Percentiles rank a stretch among this genome's conserved stretches.
Conservation (phyloP, 2,113 vertebrate species). For the Notechis scutatus region DNA sequence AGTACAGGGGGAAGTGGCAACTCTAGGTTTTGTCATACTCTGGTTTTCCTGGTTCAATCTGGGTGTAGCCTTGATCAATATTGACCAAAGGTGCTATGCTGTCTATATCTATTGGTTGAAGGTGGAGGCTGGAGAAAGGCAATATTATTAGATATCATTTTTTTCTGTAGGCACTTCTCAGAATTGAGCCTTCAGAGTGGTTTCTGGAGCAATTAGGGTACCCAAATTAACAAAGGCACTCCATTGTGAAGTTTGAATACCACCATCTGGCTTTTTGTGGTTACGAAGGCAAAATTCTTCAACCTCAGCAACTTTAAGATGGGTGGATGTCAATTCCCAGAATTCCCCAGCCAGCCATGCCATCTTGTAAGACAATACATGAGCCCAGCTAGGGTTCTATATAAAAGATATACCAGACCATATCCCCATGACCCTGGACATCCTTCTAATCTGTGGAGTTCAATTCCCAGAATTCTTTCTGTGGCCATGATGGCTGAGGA, state of each 20-base stretch:
- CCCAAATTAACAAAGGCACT: neutral
- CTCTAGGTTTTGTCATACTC: neutral
- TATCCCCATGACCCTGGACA: neutral
- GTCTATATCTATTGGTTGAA: neutral
- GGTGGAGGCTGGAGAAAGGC: neutral
- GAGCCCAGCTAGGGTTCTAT: neutral
- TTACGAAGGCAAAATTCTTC: neutral
- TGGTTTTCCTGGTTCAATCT: neutral
- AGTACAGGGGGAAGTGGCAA: neutral
- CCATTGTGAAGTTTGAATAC: neutral
- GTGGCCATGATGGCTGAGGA: neutral
- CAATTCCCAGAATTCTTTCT: neutral
- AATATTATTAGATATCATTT: neutral
- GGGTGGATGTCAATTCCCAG: neutral
- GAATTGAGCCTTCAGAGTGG: neutral
- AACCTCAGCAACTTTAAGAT: neutral
- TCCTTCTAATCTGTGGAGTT: neutral
- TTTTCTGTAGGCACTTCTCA: neutral
- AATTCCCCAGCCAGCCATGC: neutral
- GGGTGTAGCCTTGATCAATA: constrained; percentile 27
- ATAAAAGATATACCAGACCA: neutral
- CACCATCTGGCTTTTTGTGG: neutral
- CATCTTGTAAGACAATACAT: neutral
- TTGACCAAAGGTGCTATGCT: constrained; percentile 26
- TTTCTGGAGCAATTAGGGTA: neutral